Evolutionary conservation across 2,113 vertebrate genomes (phyloP), one percentile per base, ranked within the genome.

Genomic region (Mormyrus lacerda): DNA sequence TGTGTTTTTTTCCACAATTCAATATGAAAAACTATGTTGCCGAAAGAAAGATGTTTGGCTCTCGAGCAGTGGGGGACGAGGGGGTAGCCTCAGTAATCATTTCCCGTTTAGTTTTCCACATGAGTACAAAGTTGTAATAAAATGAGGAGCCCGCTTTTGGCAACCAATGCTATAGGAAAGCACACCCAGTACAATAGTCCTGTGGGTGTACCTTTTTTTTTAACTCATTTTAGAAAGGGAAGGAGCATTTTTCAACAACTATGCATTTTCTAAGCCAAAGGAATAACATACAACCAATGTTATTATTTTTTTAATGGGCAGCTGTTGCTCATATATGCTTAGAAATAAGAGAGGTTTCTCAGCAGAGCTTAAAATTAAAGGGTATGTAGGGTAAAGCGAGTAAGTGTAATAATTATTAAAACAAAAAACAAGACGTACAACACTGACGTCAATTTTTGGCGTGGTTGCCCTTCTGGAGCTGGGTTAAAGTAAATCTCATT

Each of bases 281-380:
- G 58, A 48, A 76, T 83, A 87, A 83, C 69, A 47, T 89, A 89
- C 87, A 90, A 88, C 91, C 90, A 85, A 92, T 93, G 89, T 90
- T 92, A 35, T 93, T 85, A 94, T 94, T 53, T 86, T 86, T 53
- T 27, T 19, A 87, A 87, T 89, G 53, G 92, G 88, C 94, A 94
- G 93, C 94, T 94, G 94, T 89, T 92, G 89, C 92, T 94, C 92
- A 92, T 93, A 94, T 92, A 90, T 90, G 89, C 89, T 83, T 87
- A 89, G 89, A 92, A 93, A 92, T 92, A 92, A 93, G 92, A 86
- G 90, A 89, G 91, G 92, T 94, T 94, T 93, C 91, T 92, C 90
- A 93, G 92, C 90, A 79, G 89, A 91, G 92, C 89, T 92, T 94
- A 91, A 94, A 92, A 94, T 92, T 90, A 92, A 89, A 94, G 91